Conservation (phyloP, 2,797 vertebrate species). For the Pseudopleuronectes americanus region DNA sequence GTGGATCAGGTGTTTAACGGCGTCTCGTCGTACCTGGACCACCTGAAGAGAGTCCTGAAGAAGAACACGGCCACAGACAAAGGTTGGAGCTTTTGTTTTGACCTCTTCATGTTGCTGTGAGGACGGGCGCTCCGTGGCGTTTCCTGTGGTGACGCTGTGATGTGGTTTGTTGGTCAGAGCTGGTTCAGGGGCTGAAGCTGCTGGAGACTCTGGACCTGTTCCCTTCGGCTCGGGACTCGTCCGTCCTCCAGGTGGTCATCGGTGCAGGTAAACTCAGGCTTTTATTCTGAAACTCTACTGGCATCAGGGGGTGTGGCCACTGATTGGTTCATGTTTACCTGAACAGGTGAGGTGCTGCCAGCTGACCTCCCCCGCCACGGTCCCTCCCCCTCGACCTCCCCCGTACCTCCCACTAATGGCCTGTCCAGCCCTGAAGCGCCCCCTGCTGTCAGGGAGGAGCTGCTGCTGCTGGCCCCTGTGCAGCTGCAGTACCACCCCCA, state of each 20-base stretch:
- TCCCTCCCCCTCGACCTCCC: not conserved
- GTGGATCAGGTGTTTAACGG: slow-evolving; percentile 86
- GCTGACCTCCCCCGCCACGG: not conserved
- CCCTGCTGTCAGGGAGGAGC: slow-evolving; percentile 49
- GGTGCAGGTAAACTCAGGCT: slow-evolving; percentile 62
- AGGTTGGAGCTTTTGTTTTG: slow-evolving; percentile 84
- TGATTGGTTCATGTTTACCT: not conserved
- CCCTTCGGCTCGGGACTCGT: slow-evolving; percentile 15
- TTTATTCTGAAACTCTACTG: slow-evolving; percentile 2
- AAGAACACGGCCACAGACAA: slow-evolving; percentile 85
- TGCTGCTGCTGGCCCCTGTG: slow-evolving; percentile 40
- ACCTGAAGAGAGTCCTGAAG: slow-evolving; percentile 87
- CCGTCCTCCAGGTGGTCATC: slow-evolving; percentile 75
- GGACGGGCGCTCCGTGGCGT: too few species aligned
- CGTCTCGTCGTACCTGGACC: slow-evolving; percentile 76
- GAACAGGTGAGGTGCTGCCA: slow-evolving; percentile 40
- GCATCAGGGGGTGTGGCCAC: too few species aligned
- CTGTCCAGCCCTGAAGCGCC: not conserved
- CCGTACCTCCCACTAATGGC: not conserved
- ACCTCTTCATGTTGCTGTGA: not conserved
- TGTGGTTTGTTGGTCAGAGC: slow-evolving; percentile 62
- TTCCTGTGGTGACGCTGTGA: not conserved
- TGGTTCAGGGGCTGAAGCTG: slow-evolving; percentile 72
- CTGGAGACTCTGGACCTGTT: slow-evolving; percentile 50
- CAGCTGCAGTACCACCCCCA: slow-evolving; percentile 65